These are phyloP conservation scores for Acleris emargana DNA, from an alignment of 2,888 invertebrate genomes.

Conservation along the genomic window DNA sequence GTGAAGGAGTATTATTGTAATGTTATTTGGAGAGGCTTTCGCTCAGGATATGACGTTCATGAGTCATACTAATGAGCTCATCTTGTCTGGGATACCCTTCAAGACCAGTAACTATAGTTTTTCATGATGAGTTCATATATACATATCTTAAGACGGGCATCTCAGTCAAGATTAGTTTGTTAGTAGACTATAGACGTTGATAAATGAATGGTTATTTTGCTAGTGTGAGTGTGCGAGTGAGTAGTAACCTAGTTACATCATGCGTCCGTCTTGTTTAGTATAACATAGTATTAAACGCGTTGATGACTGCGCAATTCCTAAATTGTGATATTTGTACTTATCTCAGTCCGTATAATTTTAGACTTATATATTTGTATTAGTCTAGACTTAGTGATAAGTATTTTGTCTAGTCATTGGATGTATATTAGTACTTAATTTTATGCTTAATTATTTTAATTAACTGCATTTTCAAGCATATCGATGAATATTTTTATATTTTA, in stretches of 20 bases:
- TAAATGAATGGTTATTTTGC: too few species aligned
- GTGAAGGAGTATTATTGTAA: too few species aligned
- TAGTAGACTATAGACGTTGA: too few species aligned
- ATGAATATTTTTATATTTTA: conserved; percentile 34
- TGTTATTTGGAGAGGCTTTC: too few species aligned
- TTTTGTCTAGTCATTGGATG: conserved; percentile 61
- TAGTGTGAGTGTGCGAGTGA: conserved; percentile 34
- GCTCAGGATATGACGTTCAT: too few species aligned
- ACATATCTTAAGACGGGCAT: too few species aligned
- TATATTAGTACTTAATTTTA: conserved; percentile 39
- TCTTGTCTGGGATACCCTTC: too few species aligned
- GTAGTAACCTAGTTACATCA: conserved; percentile 39
- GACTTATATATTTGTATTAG: conserved; percentile 42
- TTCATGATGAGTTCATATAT: too few species aligned
- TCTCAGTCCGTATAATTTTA: conserved; percentile 61
- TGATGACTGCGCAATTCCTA: conserved; percentile 72
- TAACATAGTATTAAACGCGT: conserved; percentile 65
- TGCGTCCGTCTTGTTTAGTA: conserved; percentile 59
- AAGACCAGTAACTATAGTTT: too few species aligned
- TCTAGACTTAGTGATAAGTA: conserved; percentile 34
- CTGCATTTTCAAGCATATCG: conserved; percentile 35
- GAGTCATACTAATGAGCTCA: too few species aligned
- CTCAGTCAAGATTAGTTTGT: too few species aligned
- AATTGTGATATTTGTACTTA: conserved; percentile 74
- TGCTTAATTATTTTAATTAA: conserved; percentile 19